A percentile compares a stretch with the other conserved stretches of the same genome.
Conservation (phyloP, 1,140 invertebrate genomes). For the Cherax quadricarinatus region DNA sequence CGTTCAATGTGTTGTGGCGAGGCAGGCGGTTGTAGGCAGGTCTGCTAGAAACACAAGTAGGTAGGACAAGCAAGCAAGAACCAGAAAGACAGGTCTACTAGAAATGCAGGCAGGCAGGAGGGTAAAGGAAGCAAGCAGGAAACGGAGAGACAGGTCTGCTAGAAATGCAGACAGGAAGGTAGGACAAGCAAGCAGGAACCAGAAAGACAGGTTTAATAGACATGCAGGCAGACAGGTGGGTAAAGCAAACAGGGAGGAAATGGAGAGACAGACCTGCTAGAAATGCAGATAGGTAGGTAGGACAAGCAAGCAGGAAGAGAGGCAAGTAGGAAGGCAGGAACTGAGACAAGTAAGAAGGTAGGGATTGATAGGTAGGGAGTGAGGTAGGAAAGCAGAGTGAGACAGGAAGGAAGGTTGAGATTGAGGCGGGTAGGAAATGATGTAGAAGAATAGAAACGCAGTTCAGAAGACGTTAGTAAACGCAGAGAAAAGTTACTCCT, state of each 20-base stretch:
- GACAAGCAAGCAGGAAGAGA: neutral
- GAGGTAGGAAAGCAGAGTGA: neutral
- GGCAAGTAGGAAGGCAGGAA: neutral
- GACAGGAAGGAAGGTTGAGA: neutral
- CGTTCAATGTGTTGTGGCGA: too few species aligned
- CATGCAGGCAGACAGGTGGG: neutral
- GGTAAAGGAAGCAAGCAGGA: neutral
- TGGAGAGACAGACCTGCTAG: neutral
- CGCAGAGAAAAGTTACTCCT: too few species aligned
- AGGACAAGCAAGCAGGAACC: neutral
- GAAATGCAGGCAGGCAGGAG: neutral
- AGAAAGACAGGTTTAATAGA: neutral
- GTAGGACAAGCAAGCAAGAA: neutral
- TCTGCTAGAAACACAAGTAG: too few species aligned
- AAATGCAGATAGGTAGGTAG: neutral
- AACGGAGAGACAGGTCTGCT: neutral
- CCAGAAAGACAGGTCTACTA: constrained; percentile 19
- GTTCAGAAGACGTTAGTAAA: too few species aligned
- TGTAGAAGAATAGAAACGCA: neutral
- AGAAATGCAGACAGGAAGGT: neutral
- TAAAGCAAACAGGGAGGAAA: neutral
- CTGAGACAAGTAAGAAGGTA: neutral
- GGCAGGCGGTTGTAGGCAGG: too few species aligned
- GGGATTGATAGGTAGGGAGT: neutral
- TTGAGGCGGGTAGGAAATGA: neutral